A percentile compares a stretch with the other conserved stretches of the same genome.
phyloP scores from a whole-genome alignment of 2,888 invertebrate genomes.

The Drosophila flavopinicola region DNA sequence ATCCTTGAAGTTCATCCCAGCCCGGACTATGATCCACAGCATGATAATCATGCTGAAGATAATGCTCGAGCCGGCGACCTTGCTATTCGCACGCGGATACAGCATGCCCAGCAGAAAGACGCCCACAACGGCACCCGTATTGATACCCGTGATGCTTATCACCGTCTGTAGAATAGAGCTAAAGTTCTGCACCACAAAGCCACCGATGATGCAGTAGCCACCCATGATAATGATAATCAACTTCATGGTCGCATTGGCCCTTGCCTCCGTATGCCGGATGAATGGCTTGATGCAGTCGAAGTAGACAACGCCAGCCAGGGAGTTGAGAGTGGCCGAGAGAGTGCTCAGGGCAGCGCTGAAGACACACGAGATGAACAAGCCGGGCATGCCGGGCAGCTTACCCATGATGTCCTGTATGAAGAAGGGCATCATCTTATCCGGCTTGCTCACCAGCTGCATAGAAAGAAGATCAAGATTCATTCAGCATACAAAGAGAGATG shows the following conservation, averaged over 20 bases:
- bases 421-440: constrained; percentile 86
- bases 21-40: constrained; percentile 74
- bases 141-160: constrained; percentile 85
- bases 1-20: constrained; percentile 66
- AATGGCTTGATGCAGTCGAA: constrained; percentile 86
- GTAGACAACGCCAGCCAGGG: constrained; percentile 86
- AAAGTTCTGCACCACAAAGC: constrained; percentile 84
- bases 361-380: constrained; percentile 87
- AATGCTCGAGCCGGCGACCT: constrained; percentile 76
- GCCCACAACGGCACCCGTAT: constrained; percentile 88
- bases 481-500: rapidly evolving
- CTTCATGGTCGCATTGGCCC: constrained; percentile 85
- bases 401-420: constrained; percentile 86
- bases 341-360: constrained; percentile 87
- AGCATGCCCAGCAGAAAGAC: constrained; percentile 89
- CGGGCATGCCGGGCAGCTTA: constrained; percentile 86
- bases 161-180: constrained; percentile 85
- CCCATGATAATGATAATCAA: constrained; percentile 85
- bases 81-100: constrained; percentile 87
- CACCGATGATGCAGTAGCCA: constrained; percentile 86
- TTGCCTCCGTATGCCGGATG: constrained; percentile 83
- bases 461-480: background rate
- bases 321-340: constrained; percentile 86
- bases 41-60: constrained; percentile 73
- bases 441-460: constrained; percentile 81